Evolutionary conservation across 2,888 invertebrate species (phyloP).

Genomic region (Pristionchus exspectatus): DNA sequence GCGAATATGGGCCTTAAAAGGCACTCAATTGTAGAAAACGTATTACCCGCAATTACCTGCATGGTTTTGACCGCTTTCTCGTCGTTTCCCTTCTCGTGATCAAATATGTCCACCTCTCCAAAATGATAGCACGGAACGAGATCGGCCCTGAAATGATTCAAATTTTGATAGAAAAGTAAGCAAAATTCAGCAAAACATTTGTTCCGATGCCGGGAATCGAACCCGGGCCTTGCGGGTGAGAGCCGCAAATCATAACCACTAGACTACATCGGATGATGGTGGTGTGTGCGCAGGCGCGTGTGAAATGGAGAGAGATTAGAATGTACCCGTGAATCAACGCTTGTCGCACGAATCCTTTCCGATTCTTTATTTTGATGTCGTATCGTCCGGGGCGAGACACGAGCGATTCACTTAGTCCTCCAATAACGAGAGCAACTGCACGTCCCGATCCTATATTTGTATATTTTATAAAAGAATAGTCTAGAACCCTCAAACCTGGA

Average conservation of each 20-base stretch:
- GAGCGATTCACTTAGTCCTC: conserved; percentile 42
- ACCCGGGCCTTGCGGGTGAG: conserved; percentile 59
- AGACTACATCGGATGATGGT: conserved; percentile 14
- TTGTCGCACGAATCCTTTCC: conserved; percentile 46
- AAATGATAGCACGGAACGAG: conserved; percentile 54
- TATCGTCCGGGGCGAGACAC: conserved; percentile 11
- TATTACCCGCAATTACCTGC: background rate
- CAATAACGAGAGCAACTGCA: conserved; percentile 33
- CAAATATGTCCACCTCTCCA: conserved; percentile 18
- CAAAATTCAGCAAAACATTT: conserved; percentile 22
- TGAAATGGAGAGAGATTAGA: background rate
- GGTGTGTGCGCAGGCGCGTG: background rate
- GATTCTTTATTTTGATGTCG: conserved; percentile 46
- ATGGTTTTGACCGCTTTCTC: conserved; percentile 34
- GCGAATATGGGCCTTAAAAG: conserved; percentile 8
- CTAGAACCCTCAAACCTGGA: background rate
- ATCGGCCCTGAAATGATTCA: conserved; percentile 8
- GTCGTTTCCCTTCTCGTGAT: background rate
- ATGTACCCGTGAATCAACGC: conserved; percentile 21
- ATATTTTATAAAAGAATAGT: background rate
- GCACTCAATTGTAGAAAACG: background rate
- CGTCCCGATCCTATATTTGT: background rate
- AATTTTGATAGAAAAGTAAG: background rate
- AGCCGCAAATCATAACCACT: conserved; percentile 31
- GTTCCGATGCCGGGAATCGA: conserved; percentile 62